A percentile compares a stretch with the other conserved stretches of the same genome.
Conservation (phyloP, 2,797 vertebrate genomes). For the Propithecus perrieri region DNA sequence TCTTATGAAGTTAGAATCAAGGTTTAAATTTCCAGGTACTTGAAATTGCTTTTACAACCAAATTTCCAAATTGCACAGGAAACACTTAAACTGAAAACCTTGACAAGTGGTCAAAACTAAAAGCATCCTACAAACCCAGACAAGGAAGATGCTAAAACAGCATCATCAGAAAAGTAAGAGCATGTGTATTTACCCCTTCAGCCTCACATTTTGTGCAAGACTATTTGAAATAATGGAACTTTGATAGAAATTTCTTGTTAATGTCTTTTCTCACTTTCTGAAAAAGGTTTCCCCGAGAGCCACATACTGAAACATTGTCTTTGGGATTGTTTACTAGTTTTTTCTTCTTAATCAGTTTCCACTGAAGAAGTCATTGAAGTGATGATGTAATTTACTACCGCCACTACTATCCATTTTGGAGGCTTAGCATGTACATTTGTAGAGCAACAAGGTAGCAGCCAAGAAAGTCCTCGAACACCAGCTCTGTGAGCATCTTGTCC, state of each 20-base stretch:
- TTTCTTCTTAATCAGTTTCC: background rate
- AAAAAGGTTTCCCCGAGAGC: background rate
- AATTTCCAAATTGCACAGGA: background rate
- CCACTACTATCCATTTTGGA: background rate
- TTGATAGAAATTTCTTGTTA: background rate
- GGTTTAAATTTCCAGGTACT: background rate
- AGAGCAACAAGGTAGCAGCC: background rate
- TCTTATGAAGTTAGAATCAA: background rate
- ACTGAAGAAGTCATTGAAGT: background rate
- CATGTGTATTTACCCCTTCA: too few species aligned
- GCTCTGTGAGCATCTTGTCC: accelerated
- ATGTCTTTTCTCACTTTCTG: background rate
- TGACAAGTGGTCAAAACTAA: background rate
- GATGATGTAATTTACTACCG: background rate
- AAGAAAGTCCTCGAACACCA: background rate
- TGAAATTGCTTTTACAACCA: background rate
- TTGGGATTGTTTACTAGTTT: background rate
- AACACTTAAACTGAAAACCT: background rate
- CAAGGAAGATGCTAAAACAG: background rate
- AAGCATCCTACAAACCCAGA: background rate
- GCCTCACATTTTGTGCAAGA: background rate
- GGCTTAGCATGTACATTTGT: background rate
- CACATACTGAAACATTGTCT: background rate
- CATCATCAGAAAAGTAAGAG: background rate
- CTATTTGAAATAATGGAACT: background rate